These are phyloP conservation scores for Mizuhopecten yessoensis DNA, from an alignment of 1,140 invertebrate species.

Conservation along the genomic window DNA sequence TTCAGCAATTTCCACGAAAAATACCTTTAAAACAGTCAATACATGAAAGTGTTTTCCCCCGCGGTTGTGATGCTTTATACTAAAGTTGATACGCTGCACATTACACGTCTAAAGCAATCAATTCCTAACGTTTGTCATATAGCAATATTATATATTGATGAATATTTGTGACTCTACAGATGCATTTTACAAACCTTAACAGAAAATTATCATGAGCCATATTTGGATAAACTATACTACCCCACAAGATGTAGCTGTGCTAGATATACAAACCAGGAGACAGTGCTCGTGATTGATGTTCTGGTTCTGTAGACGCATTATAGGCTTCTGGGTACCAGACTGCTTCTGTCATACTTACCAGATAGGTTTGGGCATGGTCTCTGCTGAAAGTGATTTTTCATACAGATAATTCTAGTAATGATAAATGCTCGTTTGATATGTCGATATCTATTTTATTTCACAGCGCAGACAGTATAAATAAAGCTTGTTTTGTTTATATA, in stretches of 20 bases:
- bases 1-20: too few species aligned
- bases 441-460: slow-evolving; percentile 8
- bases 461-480: not conserved
- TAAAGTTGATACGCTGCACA: too few species aligned
- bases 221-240: not conserved
- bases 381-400: slow-evolving; percentile 14
- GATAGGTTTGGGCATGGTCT: not conserved
- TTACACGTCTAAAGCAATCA: not conserved
- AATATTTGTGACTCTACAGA: not conserved
- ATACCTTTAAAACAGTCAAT: too few species aligned
- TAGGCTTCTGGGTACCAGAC: not conserved
- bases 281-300: not conserved
- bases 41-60: too few species aligned
- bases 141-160: not conserved
- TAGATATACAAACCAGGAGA: not conserved
- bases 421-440: slow-evolving; percentile 4
- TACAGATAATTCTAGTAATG: slow-evolving; percentile 4
- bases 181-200: not conserved
- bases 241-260: not conserved
- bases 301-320: not conserved
- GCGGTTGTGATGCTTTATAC: too few species aligned
- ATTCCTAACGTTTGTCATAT: not conserved
- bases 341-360: not conserved
- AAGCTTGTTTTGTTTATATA: slow-evolving; percentile 3
- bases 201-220: not conserved